Evolutionary conservation across 1,140 invertebrate genomes (phyloP).

Genomic region (Drosophila hydei): DNA sequence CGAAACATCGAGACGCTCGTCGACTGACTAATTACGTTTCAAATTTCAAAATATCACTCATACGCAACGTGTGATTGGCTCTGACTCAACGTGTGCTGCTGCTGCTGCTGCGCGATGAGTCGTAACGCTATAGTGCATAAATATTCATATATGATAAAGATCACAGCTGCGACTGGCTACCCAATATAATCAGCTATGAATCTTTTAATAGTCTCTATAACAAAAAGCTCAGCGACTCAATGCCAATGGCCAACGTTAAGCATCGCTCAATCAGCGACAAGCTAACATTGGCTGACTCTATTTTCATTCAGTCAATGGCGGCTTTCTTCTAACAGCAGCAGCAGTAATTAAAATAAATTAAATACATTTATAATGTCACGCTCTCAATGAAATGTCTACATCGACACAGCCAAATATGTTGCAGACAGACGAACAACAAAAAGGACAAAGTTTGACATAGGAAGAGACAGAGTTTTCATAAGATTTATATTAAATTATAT

Average conservation of each 20-base stretch:
- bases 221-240: slow-evolving; percentile 44
- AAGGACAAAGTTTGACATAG: too few species aligned
- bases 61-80: slow-evolving; percentile 45
- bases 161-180: slow-evolving; percentile 26
- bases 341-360: slow-evolving; percentile 75
- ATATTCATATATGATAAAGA: slow-evolving; percentile 31
- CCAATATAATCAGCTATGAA: slow-evolving; percentile 40
- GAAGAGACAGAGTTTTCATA: too few species aligned
- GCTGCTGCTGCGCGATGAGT: slow-evolving; percentile 22
- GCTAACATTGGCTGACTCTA: slow-evolving; percentile 31
- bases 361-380: slow-evolving; percentile 77
- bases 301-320: slow-evolving; percentile 31
- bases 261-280: slow-evolving; percentile 68
- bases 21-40: slow-evolving; percentile 42
- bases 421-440: too few species aligned
- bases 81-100: slow-evolving; percentile 43
- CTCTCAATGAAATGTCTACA: slow-evolving; percentile 22
- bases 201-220: slow-evolving; percentile 51
- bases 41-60: slow-evolving; percentile 55
- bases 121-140: slow-evolving; percentile 35
- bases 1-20: neutral
- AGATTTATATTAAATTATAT: neutral
- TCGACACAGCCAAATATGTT: too few species aligned
- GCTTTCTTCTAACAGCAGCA: slow-evolving; percentile 69
- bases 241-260: slow-evolving; percentile 63